Percentiles rank a stretch among this genome's conserved stretches.
phyloP scores from a whole-genome alignment of 2,888 invertebrate genomes.

The Theretra japonica region DNA sequence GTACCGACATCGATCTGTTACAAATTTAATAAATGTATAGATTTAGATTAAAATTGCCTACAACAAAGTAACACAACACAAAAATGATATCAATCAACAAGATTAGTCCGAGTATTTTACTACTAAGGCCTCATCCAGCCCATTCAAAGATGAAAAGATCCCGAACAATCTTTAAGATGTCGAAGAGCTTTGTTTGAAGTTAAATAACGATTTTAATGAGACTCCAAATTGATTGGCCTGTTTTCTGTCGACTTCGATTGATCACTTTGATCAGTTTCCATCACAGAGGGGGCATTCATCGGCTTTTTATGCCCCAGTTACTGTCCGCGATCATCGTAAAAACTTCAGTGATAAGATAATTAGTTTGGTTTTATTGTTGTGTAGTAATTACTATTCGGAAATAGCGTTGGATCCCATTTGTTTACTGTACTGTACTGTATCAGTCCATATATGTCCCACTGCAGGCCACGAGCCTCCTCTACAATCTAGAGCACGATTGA shows the following conservation, averaged over 20 bases:
- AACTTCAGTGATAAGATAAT: slow-evolving; percentile 27
- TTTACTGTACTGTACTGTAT: no score
- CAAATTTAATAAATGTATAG: no score
- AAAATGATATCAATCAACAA: background rate
- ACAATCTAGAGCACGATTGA: no score
- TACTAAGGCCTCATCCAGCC: background rate
- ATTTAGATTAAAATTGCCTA: no score
- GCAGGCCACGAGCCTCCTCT: no score
- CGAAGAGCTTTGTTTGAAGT: slow-evolving; percentile 29
- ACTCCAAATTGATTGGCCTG: slow-evolving; percentile 44
- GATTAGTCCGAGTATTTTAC: background rate
- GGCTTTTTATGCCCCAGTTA: slow-evolving; percentile 15
- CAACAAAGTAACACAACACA: no score
- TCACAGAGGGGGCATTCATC: slow-evolving; percentile 3
- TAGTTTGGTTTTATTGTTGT: background rate
- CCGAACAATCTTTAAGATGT: slow-evolving; percentile 3
- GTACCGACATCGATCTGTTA: no score
- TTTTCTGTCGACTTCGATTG: slow-evolving; percentile 28
- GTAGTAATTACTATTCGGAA: no score
- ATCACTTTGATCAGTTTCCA: slow-evolving; percentile 40
- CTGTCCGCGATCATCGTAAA: slow-evolving; percentile 23
- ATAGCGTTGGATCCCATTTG: no score
- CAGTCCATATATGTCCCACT: no score
- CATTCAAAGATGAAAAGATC: slow-evolving; percentile 16
- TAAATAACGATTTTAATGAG: slow-evolving; percentile 43